Conservation (phyloP, 1,140 invertebrate species). For the Drosophila nannoptera region DNA sequence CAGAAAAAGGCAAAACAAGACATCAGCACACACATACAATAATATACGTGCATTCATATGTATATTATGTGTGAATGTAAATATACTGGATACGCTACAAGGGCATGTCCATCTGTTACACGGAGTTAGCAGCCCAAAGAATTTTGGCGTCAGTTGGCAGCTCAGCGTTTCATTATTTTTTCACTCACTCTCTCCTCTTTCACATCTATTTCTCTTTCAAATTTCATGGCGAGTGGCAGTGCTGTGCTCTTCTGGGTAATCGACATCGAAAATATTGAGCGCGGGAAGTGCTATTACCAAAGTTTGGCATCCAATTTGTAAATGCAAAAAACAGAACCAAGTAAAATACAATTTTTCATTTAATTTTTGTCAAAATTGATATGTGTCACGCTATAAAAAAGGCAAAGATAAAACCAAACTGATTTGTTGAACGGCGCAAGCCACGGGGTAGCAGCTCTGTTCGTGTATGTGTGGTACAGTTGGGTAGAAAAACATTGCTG, state of each 20-base stretch:
- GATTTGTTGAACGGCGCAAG: constrained; percentile 39
- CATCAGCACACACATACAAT: background rate
- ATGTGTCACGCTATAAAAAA: background rate
- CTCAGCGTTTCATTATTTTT: constrained; percentile 10
- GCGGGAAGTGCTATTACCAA: constrained; percentile 48
- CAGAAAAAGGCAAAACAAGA: constrained; percentile 1
- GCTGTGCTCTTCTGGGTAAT: constrained; percentile 45
- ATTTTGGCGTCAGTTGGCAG: constrained; percentile 27
- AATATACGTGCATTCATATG: background rate
- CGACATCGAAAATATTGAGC: constrained; percentile 53
- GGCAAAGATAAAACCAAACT: constrained; percentile 23
- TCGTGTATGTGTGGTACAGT: constrained; percentile 74
- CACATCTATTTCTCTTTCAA: constrained; percentile 42
- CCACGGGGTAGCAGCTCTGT: constrained; percentile 44
- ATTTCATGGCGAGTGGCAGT: constrained; percentile 51
- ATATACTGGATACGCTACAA: background rate
- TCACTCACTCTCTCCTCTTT: constrained; percentile 46
- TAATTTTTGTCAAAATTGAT: constrained; percentile 9
- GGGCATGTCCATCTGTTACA: constrained; percentile 38
- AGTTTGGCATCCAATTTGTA: constrained; percentile 37
- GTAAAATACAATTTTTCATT: constrained; percentile 27
- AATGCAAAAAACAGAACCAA: constrained; percentile 44
- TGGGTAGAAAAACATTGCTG: constrained; percentile 71
- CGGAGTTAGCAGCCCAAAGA: constrained; percentile 24
- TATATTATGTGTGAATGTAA: background rate